Evolutionary conservation across 2,888 invertebrate genomes (phyloP).

Genomic region (Pollenia amentaria): DNA sequence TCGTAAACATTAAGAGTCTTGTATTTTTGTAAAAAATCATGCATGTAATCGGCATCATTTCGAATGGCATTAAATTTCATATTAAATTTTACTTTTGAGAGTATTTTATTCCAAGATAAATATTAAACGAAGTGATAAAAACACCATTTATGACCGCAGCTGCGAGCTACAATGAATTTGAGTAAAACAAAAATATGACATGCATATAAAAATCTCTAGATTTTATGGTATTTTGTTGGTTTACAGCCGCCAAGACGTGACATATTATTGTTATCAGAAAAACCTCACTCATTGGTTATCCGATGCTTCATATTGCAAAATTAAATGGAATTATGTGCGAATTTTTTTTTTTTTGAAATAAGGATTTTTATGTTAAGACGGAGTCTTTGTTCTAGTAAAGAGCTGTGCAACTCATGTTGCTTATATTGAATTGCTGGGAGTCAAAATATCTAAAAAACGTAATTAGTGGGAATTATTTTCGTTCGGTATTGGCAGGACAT

Average conservation of each 20-base stretch:
- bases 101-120: background rate
- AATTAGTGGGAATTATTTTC: too few relatives aligned
- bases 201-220: conserved; percentile 79
- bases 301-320: conserved; percentile 65
- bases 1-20: too few relatives aligned
- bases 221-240: conserved; percentile 78
- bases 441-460: too few relatives aligned
- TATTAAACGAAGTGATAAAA: conserved; percentile 16
- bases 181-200: conserved; percentile 61
- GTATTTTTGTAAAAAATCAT: background rate
- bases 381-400: too few relatives aligned
- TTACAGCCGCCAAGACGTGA: conserved; percentile 73
- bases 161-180: background rate
- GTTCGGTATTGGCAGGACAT: too few relatives aligned
- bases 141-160: conserved; percentile 1
- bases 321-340: conserved; percentile 77
- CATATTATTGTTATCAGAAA: background rate
- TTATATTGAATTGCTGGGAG: too few relatives aligned
- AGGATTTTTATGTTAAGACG: too few relatives aligned
- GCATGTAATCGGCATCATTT: conserved; percentile 7
- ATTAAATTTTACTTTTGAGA: conserved; percentile 27
- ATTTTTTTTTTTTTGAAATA: conserved; percentile 67
- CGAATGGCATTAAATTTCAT: conserved; percentile 28
- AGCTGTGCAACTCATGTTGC: too few relatives aligned
- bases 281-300: conserved; percentile 35